Base-by-base conservation (phyloP, 64 coral and sea anemone species). In the Montipora efflorescens region DNA sequence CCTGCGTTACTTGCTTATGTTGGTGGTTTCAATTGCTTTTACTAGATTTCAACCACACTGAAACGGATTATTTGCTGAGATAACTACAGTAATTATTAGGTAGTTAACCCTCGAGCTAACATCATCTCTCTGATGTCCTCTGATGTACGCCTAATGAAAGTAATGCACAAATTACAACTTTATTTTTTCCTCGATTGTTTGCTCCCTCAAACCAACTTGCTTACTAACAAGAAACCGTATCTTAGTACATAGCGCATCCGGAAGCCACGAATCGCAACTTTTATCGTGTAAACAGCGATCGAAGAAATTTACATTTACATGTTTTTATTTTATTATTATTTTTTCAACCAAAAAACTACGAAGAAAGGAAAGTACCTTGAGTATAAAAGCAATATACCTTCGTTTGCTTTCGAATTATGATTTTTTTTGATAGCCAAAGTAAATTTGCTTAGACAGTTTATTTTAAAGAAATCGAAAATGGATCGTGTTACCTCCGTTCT, bases 21-120 rank as follows among this genome's bases (percentile, higher is more conserved):
- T 49, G 45, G 36, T 71, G 36, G 21, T 67, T 10, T 71, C 14
- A 86, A 86, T 86, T 86, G 45, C 64, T 48, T 86, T 72, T 8
- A 59, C 62, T 69, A 18, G 82, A 36, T 71, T 50, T 49, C 28
- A 11, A 86, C 82, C 82, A 72, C 81, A 57, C 53, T 67, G 68
- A 76, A 86, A 86, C 64, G 49, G 61, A 86, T 72, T 70, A 86
- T 68, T 71, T 44, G 66, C 47, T 48, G 59, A 86, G 82, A 86
- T 86, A 86, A 86, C 70, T 86, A 43, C 66, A 72, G 82, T 86
- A 86, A 86, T 86, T 86, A 86, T 86, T 86, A 70, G 82, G 44
- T 69, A 71, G 82, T 86, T 86, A 86, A 86, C 36, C 82, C 82
- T 86, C 64, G 82, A 86, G 82, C 82, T 86, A 86, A 86, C 64